Percentiles rank a stretch among this genome's conserved stretches.
Evolutionary conservation across 1,140 invertebrate species (phyloP).

Genomic region (Laodelphax striatellus): DNA sequence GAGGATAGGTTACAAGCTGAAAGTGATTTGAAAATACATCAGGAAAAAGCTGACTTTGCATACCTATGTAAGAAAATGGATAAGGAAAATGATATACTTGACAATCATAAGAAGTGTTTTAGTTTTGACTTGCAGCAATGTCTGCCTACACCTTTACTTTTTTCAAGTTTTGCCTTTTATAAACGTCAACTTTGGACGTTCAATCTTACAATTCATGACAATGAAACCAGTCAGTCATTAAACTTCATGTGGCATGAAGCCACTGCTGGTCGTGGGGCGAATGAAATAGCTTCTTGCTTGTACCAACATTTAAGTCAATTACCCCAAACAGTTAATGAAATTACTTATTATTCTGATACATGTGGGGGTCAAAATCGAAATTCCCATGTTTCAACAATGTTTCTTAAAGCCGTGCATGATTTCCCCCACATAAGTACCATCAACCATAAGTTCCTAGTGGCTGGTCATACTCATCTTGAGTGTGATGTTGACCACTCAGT

Average conservation of each 20-base stretch:
- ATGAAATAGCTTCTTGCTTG: constrained; percentile 27
- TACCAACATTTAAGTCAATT: constrained; percentile 20
- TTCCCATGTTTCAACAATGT: constrained; percentile 22
- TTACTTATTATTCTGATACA: constrained; percentile 29
- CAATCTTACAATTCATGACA: constrained; percentile 29
- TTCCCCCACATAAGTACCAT: background rate
- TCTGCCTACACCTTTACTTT: constrained; percentile 24
- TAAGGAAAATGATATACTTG: constrained; percentile 6
- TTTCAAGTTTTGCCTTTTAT: constrained; percentile 28
- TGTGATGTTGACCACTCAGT: constrained; percentile 25
- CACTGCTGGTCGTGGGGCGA: constrained; percentile 24
- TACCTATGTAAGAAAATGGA: constrained; percentile 7
- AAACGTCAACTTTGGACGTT: constrained; percentile 30
- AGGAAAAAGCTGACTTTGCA: constrained; percentile 9
- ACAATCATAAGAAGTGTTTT: constrained; percentile 14
- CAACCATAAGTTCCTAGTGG: background rate
- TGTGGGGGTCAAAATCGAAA: constrained; percentile 30
- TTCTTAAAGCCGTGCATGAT: constrained; percentile 11
- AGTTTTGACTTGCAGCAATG: constrained; percentile 30
- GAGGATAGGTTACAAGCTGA: background rate
- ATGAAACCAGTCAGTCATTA: constrained; percentile 17
- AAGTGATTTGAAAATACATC: constrained; percentile 1
- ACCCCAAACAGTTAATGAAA: constrained; percentile 14
- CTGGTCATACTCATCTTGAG: constrained; percentile 20
- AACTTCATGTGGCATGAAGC: constrained; percentile 31